Evolutionary conservation across 2,888 invertebrate species (phyloP), one percentile per base, ranked within the genome.

Genomic region (Tetragonula carbonaria): DNA sequence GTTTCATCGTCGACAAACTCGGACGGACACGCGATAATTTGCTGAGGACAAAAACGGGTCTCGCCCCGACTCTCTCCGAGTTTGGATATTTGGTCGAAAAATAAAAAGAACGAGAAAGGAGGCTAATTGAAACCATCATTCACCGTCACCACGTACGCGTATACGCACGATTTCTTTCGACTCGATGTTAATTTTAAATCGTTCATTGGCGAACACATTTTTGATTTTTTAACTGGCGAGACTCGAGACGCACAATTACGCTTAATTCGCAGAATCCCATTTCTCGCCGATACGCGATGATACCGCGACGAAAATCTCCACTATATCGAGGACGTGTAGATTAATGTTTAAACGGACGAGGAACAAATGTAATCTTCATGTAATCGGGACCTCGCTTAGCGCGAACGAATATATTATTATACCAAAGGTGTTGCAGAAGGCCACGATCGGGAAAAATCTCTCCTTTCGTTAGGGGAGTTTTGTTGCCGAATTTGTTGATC

Each of bases 401-500:
- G 50, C 65, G 73, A 62, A 74, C 53, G 33, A 75, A 62, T 18
- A 53, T 53, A 53, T 16, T 79, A 66, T 62, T 80, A 80, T 84
- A 85, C 85, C 84, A 85, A 85, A 84, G 80, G 83, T 78, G 59
- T 78, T n/a, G 71, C 50, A 16, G 53, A 18, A 50, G 6, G 23
- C 59, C 65, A 14, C 18, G 51, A 71, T 71, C 45, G 23, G 21
- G n/a, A 13, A 51, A 45, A 1, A 38, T 73, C 38, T 63, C 28
- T 50, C 4, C 18, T 18, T 13, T 13, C 21, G 57, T n/a, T 11
- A 18, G 4, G 13, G 13, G 2, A 18, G 21, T 21, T 18, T 33
- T 2, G 13, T 38, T 21, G 21, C 11, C 33, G 18, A 38, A 33
- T 21, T 45, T 33, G 65, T 65, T 13, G 65, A 57, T 76, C 53